A percentile compares a stretch with the other conserved stretches of the same genome.
Conservation (phyloP, 2,113 vertebrate genomes). For the Chinchilla lanigera region DNA sequence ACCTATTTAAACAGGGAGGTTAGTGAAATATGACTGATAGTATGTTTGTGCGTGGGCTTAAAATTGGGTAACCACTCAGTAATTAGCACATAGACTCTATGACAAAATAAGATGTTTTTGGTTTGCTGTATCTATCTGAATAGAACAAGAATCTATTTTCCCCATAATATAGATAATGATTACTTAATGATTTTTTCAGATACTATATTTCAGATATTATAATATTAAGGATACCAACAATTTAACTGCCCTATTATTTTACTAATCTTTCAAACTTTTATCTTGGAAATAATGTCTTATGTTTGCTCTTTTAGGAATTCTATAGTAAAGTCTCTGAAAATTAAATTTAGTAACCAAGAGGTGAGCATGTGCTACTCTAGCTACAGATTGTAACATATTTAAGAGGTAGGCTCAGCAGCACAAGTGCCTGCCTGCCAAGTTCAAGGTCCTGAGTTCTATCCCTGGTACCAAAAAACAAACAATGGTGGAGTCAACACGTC, state of each 20-base stretch:
- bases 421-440: too few species aligned
- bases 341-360: background rate
- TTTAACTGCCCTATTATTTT: slow-evolving; percentile 34
- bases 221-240: slow-evolving; percentile 31
- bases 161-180: slow-evolving; percentile 5
- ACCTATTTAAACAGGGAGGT: slow-evolving; percentile 45
- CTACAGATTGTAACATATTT: background rate
- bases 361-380: background rate
- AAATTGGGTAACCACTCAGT: slow-evolving; percentile 52
- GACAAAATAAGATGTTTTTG: slow-evolving; percentile 52
- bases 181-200: background rate
- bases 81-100: slow-evolving; percentile 56
- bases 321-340: background rate
- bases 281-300: slow-evolving; percentile 38
- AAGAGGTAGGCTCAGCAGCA: slow-evolving; percentile 41
- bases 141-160: background rate
- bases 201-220: too few species aligned
- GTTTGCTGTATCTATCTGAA: slow-evolving; percentile 34
- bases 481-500: too few species aligned
- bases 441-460: too few species aligned
- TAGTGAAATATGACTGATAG: slow-evolving; percentile 32
- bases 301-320: slow-evolving; percentile 42
- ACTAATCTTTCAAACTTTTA: slow-evolving; percentile 35
- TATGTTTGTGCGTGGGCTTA: slow-evolving; percentile 43
- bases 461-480: too few species aligned